Evolutionary conservation across 2,113 vertebrate genomes (phyloP).

Genomic region (Asarcornis scutulata): DNA sequence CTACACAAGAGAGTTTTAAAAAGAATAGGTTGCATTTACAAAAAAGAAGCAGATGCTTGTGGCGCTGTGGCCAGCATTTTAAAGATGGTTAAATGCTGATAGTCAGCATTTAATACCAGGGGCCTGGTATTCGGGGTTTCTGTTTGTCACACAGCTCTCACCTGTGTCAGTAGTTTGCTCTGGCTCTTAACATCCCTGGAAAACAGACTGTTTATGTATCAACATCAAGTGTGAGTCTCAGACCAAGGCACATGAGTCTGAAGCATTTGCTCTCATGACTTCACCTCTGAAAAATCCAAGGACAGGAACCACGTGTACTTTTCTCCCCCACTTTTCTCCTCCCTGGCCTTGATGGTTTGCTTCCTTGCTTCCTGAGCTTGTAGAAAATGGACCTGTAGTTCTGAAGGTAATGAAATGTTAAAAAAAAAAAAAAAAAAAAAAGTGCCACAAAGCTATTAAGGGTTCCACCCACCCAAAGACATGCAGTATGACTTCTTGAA

Average conservation of each 20-base stretch:
- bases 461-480: neutral
- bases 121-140: neutral
- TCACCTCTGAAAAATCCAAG: neutral
- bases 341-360: neutral
- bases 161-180: neutral
- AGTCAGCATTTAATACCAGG: neutral
- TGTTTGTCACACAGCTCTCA: neutral
- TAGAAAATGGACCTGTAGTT: neutral
- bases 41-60: neutral
- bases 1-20: neutral
- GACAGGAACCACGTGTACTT: neutral
- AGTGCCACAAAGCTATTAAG: neutral
- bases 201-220: neutral
- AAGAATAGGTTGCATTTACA: neutral
- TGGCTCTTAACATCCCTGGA: neutral
- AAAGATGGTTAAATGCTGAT: neutral
- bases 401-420: neutral
- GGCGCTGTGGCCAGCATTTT: neutral
- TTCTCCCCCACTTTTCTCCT: neutral
- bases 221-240: neutral
- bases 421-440: neutral
- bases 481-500: rapidly evolving
- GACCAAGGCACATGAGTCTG: neutral
- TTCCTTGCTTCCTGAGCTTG: neutral
- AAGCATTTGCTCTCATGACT: neutral